Evolutionary conservation across 2,888 invertebrate species (phyloP), one percentile per base, ranked within the genome.

Genomic region (Notocelia uddmanniana): DNA sequence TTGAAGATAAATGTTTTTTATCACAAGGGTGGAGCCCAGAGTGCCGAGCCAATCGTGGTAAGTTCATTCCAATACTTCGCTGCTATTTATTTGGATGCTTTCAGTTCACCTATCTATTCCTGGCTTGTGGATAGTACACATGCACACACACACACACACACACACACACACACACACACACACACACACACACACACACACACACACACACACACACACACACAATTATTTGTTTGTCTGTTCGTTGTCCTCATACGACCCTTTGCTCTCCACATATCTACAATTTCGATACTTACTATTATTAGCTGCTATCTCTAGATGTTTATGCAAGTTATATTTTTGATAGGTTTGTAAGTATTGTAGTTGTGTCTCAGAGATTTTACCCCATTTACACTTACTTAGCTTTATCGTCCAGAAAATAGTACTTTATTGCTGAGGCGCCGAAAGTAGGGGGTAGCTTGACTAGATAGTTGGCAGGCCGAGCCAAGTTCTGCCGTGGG

Each of bases 41-140:
- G 97, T 95, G 97, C 97, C 95, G 98, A 98, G 95, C 98, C 98
- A 90, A 98, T 98, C 93, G 97, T 98, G 97, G 98, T 98, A 97
- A 98, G 98, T 97, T 81, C 81, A 68, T 80, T 72, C 76, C 75
- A 76, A 74, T 75, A 79, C 77, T 76, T 80, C 76, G 77, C 77
- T 75, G 79, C 80, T 83, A 81, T 75, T 78, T 81, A 77, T 79
- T 80, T 79, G 76, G 81, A 81, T 82, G 84, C 85, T 81, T 80
- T 79, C 79, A 67, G 76, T 80, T 79, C 78, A 72, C 45, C n/a
- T 45, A 45, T n/a, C n/a, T 73, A 68, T 66, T 58, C 62, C 45
- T 74, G 60, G 73, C 60, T 77, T 77, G 74, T 78, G 75, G 74
- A 74, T 78, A 78, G 78, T 79, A 80, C 60, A 80, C 60, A 34